Conservation (phyloP, 2,797 vertebrate genomes). For the Sphenodon punctatus region DNA sequence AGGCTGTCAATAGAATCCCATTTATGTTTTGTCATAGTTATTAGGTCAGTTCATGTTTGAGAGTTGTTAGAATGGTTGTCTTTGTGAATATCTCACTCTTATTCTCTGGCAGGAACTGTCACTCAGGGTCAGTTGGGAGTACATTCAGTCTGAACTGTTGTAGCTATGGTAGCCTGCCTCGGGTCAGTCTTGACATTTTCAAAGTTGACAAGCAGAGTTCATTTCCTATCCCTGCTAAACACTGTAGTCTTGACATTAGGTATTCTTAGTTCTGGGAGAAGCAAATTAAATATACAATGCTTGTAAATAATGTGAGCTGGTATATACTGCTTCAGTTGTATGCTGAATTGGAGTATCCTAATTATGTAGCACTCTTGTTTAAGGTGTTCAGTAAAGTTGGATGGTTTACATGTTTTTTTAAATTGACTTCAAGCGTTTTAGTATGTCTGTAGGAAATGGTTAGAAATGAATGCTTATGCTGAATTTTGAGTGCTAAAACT, state of each 20-base stretch:
- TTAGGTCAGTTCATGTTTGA: not conserved
- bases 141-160: not conserved
- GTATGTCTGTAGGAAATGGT: not conserved
- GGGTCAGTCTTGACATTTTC: slow-evolving; percentile 47
- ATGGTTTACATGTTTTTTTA: not conserved
- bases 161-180: slow-evolving; percentile 46
- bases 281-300: not conserved
- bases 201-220: slow-evolving; percentile 46
- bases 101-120: slow-evolving; percentile 55
- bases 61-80: not conserved
- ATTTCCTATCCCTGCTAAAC: slow-evolving; percentile 49
- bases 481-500: not conserved
- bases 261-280: not conserved
- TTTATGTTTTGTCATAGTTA: slow-evolving; percentile 45
- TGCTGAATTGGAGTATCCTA: not conserved
- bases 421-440: too few species aligned
- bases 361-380: not conserved
- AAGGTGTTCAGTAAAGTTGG: not conserved
- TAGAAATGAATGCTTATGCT: too few species aligned
- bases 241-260: not conserved
- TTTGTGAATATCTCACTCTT: slow-evolving; percentile 12
- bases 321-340: not conserved
- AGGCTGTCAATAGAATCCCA: slow-evolving; percentile 22
- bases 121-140: slow-evolving; percentile 43
- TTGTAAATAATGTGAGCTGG: rapidly evolving